Conservation (phyloP, 2,113 vertebrate species). For the Syngnathoides biaculeatus region DNA sequence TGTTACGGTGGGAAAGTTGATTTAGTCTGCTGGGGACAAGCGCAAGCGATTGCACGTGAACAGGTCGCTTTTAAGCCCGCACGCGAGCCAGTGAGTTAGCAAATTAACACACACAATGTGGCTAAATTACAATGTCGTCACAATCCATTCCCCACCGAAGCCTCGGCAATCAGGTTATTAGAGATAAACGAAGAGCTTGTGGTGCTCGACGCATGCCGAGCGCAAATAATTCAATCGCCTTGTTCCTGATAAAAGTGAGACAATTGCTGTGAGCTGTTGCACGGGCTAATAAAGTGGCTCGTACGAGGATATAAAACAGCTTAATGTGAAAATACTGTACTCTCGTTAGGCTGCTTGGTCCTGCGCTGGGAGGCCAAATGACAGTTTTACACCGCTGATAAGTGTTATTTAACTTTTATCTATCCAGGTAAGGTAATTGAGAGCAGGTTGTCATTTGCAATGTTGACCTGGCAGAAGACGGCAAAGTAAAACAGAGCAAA, state of each 20-base stretch:
- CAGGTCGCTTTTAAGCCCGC: background rate
- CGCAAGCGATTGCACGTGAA: background rate
- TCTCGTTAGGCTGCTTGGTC: no score
- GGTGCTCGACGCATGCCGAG: conserved; percentile 8
- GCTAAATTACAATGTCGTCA: conserved; percentile 33
- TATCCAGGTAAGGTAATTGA: no score
- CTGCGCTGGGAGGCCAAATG: no score
- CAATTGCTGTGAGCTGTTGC: conserved; percentile 1
- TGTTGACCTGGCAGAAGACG: no score
- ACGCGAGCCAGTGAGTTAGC: background rate
- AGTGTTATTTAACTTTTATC: no score
- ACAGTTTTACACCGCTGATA: no score
- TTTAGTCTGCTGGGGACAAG: background rate
- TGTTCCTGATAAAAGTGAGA: conserved; percentile 11
- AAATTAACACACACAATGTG: background rate
- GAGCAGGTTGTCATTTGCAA: background rate
- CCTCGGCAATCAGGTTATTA: conserved; percentile 63
- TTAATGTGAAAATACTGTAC: no score
- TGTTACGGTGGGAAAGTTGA: conserved; percentile 25
- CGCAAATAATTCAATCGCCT: conserved; percentile 36
- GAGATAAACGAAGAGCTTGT: conserved; percentile 39
- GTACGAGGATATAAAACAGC: background rate
- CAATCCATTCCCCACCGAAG: conserved; percentile 30
- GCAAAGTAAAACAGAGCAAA: conserved; percentile 10
- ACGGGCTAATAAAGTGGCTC: conserved; percentile 28